Percentiles rank a stretch among this genome's conserved stretches.
phyloP scores from a whole-genome alignment of 2,797 vertebrate genomes.

The Anabas testudineus region DNA sequence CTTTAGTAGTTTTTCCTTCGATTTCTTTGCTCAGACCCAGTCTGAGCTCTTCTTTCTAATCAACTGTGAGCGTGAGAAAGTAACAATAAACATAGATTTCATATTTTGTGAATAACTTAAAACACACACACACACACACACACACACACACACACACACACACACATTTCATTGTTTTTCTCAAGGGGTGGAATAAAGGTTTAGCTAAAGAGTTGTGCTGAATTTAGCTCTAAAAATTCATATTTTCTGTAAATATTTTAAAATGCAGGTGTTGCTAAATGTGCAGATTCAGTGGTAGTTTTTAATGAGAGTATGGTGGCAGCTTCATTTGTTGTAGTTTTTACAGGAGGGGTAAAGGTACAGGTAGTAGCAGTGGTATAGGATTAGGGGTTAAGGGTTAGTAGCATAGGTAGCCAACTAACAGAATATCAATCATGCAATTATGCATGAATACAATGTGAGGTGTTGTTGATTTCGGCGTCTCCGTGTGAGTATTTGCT shows the following conservation, averaged over 20 bases:
- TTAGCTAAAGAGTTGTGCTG: background rate
- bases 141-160: too few species aligned
- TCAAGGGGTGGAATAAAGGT: background rate
- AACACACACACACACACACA: too few species aligned
- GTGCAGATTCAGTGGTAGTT: too few species aligned
- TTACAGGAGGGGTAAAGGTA: too few species aligned
- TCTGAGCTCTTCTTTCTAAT: background rate
- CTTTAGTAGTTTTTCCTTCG: background rate
- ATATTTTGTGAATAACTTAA: conserved; percentile 8
- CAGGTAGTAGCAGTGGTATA: too few species aligned
- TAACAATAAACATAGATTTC: conserved; percentile 1
- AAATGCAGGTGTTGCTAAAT: background rate
- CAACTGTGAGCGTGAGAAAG: background rate
- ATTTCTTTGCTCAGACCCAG: background rate
- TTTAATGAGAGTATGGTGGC: too few species aligned
- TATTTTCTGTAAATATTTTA: background rate
- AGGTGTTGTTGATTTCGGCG: too few species aligned
- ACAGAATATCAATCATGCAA: background rate
- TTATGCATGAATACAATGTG: too few species aligned
- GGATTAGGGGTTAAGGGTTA: too few species aligned
- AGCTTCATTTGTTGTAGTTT: too few species aligned
- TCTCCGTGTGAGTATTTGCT: background rate
- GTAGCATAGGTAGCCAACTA: background rate
- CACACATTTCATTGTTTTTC: too few species aligned
- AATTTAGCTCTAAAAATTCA: background rate